phyloP scores from a whole-genome alignment of 2,113 vertebrate species.

The Colinus virginianus region DNA sequence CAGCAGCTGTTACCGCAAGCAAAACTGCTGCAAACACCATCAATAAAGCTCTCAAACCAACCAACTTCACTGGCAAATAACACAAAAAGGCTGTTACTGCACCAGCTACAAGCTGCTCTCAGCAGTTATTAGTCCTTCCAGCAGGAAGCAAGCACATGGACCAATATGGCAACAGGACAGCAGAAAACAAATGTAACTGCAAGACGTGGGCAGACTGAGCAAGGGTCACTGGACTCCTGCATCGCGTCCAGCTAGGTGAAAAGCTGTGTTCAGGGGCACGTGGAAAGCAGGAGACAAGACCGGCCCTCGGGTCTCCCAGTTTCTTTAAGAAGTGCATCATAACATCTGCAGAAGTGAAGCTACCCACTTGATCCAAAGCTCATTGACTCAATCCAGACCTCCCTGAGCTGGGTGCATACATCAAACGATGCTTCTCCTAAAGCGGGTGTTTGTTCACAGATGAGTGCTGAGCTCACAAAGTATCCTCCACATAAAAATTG shows the following conservation, averaged over 20 bases:
- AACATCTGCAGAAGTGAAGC: neutral
- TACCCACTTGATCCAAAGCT: neutral
- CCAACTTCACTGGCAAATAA: neutral
- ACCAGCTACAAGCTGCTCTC: conserved; percentile 6
- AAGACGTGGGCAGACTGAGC: conserved; percentile 35
- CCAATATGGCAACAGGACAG: conserved; percentile 46
- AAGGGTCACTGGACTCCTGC: conserved; percentile 26
- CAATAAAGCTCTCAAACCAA: conserved; percentile 51
- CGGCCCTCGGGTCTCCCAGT: neutral
- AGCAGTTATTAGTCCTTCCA: conserved; percentile 41
- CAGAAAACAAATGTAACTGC: conserved; percentile 34
- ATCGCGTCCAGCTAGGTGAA: neutral
- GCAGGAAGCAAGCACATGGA: conserved; percentile 47
- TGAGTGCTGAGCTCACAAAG: conserved; percentile 32
- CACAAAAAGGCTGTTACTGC: conserved; percentile 34
- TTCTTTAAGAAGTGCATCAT: neutral
- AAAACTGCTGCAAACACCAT: conserved; percentile 45
- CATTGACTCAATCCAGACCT: neutral
- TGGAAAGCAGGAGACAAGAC: neutral
- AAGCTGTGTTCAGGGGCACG: neutral
- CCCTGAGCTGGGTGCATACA: neutral
- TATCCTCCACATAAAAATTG: neutral
- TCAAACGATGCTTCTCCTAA: conserved; percentile 14
- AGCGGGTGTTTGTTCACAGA: neutral
- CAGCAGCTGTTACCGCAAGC: conserved; percentile 51